phyloP scores from a whole-genome alignment of 2,888 invertebrate species.

The Carcina quercana region DNA sequence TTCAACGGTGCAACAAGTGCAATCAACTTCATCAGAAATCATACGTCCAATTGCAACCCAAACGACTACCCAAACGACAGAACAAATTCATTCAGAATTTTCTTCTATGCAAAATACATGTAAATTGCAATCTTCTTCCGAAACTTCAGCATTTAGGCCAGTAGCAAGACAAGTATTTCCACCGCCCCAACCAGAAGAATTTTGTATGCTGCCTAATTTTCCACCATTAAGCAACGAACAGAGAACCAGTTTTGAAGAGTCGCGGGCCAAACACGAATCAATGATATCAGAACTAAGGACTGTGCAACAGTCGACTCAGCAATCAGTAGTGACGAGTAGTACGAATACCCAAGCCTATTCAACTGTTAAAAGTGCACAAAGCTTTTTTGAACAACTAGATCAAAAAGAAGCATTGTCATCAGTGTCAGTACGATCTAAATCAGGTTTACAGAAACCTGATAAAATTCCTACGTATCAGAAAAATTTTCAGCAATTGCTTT shows the following conservation, averaged over 20 bases:
- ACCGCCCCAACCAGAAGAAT: slow-evolving; percentile 48
- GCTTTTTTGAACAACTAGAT: slow-evolving; percentile 55
- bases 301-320: slow-evolving; percentile 20
- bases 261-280: slow-evolving; percentile 38
- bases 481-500: slow-evolving; percentile 74
- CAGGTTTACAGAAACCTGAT: slow-evolving; percentile 77
- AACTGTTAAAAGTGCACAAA: slow-evolving; percentile 54
- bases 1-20: slow-evolving; percentile 32
- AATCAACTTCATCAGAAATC: slow-evolving; percentile 38
- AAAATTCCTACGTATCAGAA: slow-evolving; percentile 78
- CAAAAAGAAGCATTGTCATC: slow-evolving; percentile 50
- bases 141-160: slow-evolving; percentile 63
- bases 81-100: slow-evolving; percentile 41
- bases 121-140: slow-evolving; percentile 52
- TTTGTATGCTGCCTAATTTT: slow-evolving; percentile 42
- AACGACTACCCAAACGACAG: slow-evolving; percentile 35
- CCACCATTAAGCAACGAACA: slow-evolving; percentile 54
- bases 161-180: slow-evolving; percentile 60
- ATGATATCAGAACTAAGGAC: slow-evolving; percentile 39
- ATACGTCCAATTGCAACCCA: slow-evolving; percentile 49
- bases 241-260: slow-evolving; percentile 44
- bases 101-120: slow-evolving; percentile 52
- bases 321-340: too few species aligned
- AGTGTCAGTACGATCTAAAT: slow-evolving; percentile 48
- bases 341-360: slow-evolving; percentile 42